A percentile compares a stretch with the other conserved stretches of the same genome.
These are phyloP conservation scores for Eira barbara DNA, from an alignment of 2,113 vertebrate genomes.

Conservation along the genomic window DNA sequence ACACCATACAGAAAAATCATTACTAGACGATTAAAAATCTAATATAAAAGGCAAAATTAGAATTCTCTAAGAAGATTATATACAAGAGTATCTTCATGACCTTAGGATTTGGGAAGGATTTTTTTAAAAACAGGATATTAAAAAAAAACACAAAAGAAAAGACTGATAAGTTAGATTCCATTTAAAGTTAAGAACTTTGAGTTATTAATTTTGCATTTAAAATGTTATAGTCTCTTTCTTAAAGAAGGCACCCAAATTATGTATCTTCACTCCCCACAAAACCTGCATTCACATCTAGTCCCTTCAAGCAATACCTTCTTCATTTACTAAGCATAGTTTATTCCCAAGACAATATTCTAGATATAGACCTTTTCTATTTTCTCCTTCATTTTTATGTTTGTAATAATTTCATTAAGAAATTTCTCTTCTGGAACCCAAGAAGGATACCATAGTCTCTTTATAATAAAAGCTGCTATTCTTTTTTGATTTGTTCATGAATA, in stretches of 20 bases:
- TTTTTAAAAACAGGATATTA: not conserved
- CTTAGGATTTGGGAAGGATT: not conserved
- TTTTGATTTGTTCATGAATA: not conserved
- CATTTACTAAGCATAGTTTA: not conserved
- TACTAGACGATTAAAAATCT: not conserved
- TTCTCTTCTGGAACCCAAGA: not conserved
- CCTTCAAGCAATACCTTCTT: not conserved
- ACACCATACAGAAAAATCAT: not conserved
- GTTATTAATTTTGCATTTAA: not conserved
- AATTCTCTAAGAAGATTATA: not conserved
- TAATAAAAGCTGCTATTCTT: not conserved
- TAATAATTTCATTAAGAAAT: not conserved
- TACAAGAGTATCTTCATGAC: not conserved
- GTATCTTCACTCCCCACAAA: not conserved
- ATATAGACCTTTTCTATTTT: not conserved
- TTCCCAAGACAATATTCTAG: not conserved
- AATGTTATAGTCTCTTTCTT: not conserved
- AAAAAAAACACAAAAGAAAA: not conserved
- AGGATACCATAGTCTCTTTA: not conserved
- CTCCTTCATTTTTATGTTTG: not conserved
- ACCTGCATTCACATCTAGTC: not conserved
- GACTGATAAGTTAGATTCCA: not conserved
- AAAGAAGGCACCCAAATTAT: not conserved
- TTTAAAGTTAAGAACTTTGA: not conserved
- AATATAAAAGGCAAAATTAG: not conserved